Conservation (phyloP, 2,797 vertebrate species). For the Mallotus villosus region DNA sequence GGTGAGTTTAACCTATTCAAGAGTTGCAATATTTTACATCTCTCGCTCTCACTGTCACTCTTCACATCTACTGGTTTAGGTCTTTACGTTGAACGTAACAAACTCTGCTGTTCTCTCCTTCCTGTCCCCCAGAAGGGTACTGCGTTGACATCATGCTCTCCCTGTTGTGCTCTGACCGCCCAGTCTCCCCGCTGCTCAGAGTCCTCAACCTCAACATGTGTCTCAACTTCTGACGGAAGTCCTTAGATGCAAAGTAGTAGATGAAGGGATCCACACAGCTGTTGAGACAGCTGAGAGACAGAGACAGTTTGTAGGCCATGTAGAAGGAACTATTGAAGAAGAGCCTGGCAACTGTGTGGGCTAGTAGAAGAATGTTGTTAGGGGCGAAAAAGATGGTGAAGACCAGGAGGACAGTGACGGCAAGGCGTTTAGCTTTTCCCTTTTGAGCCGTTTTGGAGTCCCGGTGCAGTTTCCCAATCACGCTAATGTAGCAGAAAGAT, state of each 20-base stretch:
- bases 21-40: not conserved
- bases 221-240: constrained; percentile 85
- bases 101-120: constrained; percentile 35
- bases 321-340: constrained; percentile 75
- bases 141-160: constrained; percentile 70
- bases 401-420: constrained; percentile 78
- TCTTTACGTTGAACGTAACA: not conserved
- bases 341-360: constrained; percentile 79
- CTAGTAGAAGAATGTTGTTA: constrained; percentile 85
- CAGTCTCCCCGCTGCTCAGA: constrained; percentile 58
- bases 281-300: constrained; percentile 89
- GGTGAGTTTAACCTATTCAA: too few species aligned
- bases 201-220: constrained; percentile 61
- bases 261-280: constrained; percentile 95
- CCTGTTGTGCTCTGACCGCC: not conserved
- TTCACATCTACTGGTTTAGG: not conserved
- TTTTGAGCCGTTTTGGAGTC: constrained; percentile 70
- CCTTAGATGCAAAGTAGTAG: constrained; percentile 92
- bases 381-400: constrained; percentile 88
- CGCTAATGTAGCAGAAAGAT: constrained; percentile 82
- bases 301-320: constrained; percentile 84
- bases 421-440: constrained; percentile 77
- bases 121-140: constrained; percentile 41
- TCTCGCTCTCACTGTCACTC: not conserved
- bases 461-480: constrained; percentile 78